Conservation (phyloP, 30 jellyfish, hydroid and myxozoan genomes). For the Mastigias papua region DNA sequence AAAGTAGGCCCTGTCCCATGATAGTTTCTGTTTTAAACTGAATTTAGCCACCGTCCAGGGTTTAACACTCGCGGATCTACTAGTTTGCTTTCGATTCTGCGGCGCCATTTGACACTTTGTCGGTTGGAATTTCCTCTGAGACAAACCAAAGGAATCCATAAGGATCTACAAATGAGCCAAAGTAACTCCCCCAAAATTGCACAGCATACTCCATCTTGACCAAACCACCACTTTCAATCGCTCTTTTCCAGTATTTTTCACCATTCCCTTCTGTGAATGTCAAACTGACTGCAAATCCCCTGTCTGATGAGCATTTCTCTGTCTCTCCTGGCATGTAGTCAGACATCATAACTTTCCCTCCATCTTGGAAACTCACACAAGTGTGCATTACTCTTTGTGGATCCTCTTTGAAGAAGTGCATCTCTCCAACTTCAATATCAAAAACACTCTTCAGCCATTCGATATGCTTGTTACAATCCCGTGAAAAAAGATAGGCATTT, state of each 20-base stretch:
- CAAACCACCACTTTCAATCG: conserved; percentile 45
- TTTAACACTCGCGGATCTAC: neutral
- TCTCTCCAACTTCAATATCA: conserved; percentile 52
- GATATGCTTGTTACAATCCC: conserved; percentile 41
- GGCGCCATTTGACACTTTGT: neutral
- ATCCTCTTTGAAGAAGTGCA: conserved; percentile 47
- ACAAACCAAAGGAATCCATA: conserved; percentile 51
- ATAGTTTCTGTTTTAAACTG: neutral
- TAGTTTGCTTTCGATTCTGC: neutral
- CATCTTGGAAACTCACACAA: conserved; percentile 39
- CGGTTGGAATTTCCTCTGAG: conserved; percentile 13
- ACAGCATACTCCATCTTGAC: conserved; percentile 22
- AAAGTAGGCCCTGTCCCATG: neutral
- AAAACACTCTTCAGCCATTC: conserved; percentile 58
- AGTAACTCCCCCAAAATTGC: conserved; percentile 69
- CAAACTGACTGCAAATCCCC: conserved; percentile 46
- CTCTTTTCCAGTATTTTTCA: conserved; percentile 45
- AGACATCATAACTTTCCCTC: conserved; percentile 59
- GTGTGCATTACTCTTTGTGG: conserved; percentile 54
- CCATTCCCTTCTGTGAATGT: conserved; percentile 38
- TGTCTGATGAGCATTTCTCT: conserved; percentile 28
- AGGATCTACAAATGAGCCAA: conserved; percentile 63
- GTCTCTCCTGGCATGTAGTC: conserved; percentile 50
- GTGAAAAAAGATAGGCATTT: conserved; percentile 37
- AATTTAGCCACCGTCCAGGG: no score